Evolutionary conservation across 2,797 vertebrate species (phyloP), one percentile per base, ranked within the genome.

Genomic region (Alectoris magna): DNA sequence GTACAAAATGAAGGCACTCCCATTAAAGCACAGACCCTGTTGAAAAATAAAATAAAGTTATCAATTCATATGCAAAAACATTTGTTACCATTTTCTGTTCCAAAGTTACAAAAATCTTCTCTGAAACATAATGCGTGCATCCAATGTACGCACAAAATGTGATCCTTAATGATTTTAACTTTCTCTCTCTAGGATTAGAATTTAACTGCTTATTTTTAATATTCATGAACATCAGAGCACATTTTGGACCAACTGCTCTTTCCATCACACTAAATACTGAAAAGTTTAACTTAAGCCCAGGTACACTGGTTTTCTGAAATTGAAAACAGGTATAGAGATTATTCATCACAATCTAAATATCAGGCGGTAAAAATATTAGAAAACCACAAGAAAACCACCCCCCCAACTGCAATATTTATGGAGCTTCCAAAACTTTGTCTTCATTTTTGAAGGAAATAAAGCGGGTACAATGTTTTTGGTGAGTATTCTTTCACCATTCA

Each of bases 21-120:
- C 97, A 44, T 99, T 98, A 86, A 99, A 98, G 93, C 98, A 98
- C 62, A 99, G 94, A 8, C 98, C 98, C 99, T 99, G 93, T 74
- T 36, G 44, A 56, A 85, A 80, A 91, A 77, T 2, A 80, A 90
- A 83, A 14, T 11, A 74, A 62, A 9, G 3, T 14, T 68, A 2
- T 3, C 11, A 44, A 51, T 91, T 48, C 49, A 73, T 49, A 69
- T 10, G 9, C 15, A 74, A 15, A 49, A 41, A 13, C 18, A 48
- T 75, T 80, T 63, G 18, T 81, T 73, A 71, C n/a, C 16, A 27
- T 64, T 64, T 86, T 72, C 44, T 51, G 49, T 62, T 69, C n/a
- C 39, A 88, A 11, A 18, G 53, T 29, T 67, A 51, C 4, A 76
- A 73, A 91, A n/a, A 6, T 53, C 31, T 85, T 31, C 14, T 77